These are phyloP conservation scores for Onychomys leucogaster DNA, from an alignment of 2,797 vertebrate genomes.

Conservation along the genomic window DNA sequence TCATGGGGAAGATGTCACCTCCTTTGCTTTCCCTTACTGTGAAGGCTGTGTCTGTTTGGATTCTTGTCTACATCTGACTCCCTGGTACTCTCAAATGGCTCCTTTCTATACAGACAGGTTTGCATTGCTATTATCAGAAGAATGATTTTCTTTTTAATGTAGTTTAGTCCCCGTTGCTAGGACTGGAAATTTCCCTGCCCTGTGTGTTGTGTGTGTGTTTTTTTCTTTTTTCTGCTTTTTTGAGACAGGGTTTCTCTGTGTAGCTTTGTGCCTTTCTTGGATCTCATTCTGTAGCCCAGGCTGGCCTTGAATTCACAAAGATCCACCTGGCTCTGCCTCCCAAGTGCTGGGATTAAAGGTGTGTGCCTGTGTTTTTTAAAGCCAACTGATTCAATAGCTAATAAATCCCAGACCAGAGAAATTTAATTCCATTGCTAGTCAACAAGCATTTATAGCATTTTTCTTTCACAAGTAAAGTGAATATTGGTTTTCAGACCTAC, in stretches of 20 bases:
- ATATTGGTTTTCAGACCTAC: not conserved
- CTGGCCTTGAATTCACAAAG: too few relatives aligned
- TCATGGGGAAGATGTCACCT: not conserved
- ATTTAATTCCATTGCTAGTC: not conserved
- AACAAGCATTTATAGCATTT: too few relatives aligned
- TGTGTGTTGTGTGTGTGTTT: too few relatives aligned
- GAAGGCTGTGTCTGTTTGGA: not conserved
- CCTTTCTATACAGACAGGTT: not conserved
- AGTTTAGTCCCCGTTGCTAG: not conserved
- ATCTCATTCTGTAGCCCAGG: too few relatives aligned
- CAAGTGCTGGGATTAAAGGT: too few relatives aligned
- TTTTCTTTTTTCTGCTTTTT: too few relatives aligned
- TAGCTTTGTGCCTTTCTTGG: too few relatives aligned
- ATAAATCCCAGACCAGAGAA: not conserved
- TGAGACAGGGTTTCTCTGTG: too few relatives aligned
- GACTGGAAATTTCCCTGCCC: not conserved
- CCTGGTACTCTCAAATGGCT: not conserved
- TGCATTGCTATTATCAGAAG: not conserved
- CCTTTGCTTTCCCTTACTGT: not conserved
- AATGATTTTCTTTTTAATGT: not conserved
- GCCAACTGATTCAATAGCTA: not conserved
- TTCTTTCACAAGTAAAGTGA: not conserved
- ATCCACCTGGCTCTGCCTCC: too few relatives aligned
- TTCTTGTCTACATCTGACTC: not conserved
- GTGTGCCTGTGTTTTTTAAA: not conserved